phyloP scores from a whole-genome alignment of 2,888 invertebrate genomes.

The Drosophila conformis region DNA sequence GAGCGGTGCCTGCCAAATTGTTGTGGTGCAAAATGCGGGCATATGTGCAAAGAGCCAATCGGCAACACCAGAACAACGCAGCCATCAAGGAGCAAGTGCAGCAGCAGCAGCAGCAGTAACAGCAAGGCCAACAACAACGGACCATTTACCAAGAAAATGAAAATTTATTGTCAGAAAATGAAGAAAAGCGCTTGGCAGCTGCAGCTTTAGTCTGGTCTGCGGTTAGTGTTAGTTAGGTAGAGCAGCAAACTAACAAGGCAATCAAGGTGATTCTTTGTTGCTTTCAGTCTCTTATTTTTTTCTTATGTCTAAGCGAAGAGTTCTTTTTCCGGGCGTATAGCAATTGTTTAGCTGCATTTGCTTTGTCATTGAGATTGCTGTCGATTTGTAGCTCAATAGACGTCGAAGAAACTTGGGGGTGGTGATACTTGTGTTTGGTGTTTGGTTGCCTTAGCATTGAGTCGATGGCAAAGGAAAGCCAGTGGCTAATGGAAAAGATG shows the following conservation, averaged over 20 bases:
- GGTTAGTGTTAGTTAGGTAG: slow-evolving; percentile 56
- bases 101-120: slow-evolving; percentile 20
- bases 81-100: slow-evolving; percentile 63
- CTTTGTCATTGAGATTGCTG: slow-evolving; percentile 66
- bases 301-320: slow-evolving; percentile 51
- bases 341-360: slow-evolving; percentile 51
- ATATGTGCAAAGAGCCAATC: slow-evolving; percentile 82
- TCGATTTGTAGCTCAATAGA: slow-evolving; percentile 71
- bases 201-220: slow-evolving; percentile 36
- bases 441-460: not conserved
- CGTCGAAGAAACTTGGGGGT: not conserved
- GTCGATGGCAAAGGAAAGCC: slow-evolving; percentile 2
- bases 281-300: slow-evolving; percentile 14
- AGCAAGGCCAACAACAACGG: slow-evolving; percentile 34
- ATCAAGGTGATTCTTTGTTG: slow-evolving; percentile 74
- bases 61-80: slow-evolving; percentile 69
- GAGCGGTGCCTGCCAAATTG: slow-evolving; percentile 76
- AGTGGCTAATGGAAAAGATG: slow-evolving; percentile 68
- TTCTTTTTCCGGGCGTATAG: slow-evolving; percentile 4
- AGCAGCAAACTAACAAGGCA: slow-evolving; percentile 57
- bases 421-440: too few species aligned
- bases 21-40: slow-evolving; percentile 79
- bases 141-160: slow-evolving; percentile 82
- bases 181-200: slow-evolving; percentile 64
- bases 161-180: slow-evolving; percentile 82